A percentile compares a stretch with the other conserved stretches of the same genome.
These are phyloP conservation scores for Trissolcus japonicus DNA, from an alignment of 2,888 invertebrate species.

Conservation along the genomic window DNA sequence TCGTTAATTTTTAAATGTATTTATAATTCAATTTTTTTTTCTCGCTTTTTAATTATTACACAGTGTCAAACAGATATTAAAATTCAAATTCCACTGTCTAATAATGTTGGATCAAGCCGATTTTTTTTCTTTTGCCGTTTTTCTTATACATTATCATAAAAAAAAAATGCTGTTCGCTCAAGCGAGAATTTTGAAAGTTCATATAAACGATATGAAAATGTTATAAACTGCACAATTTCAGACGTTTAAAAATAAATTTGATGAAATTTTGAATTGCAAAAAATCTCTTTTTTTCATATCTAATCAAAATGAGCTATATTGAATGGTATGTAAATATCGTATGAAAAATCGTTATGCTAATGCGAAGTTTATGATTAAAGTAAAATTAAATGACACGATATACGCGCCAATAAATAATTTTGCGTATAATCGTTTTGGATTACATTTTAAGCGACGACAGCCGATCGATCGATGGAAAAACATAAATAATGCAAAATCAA, in stretches of 20 bases:
- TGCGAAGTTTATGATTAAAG: constrained; percentile 15
- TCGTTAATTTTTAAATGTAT: constrained; percentile 46
- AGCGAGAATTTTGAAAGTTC: too few species aligned
- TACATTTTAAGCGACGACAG: constrained; percentile 6
- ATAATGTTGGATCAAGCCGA: too few species aligned
- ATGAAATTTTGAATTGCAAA: too few species aligned
- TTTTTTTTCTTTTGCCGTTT: too few species aligned
- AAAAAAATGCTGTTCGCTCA: too few species aligned
- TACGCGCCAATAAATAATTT: constrained; percentile 5
- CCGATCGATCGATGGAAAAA: constrained; percentile 3
- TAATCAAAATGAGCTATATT: too few species aligned
- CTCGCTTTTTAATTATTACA: constrained; percentile 18
- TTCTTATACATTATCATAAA: too few species aligned
- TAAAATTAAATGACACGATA: constrained; percentile 10
- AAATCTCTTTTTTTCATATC: too few species aligned
- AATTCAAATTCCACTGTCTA: constrained; percentile 9
- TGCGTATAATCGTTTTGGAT: constrained; percentile 6
- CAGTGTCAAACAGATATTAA: constrained; percentile 14
- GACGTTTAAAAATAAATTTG: too few species aligned
- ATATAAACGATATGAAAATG: too few species aligned
- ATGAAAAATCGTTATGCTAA: constrained; percentile 3
- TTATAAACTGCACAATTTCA: too few species aligned
- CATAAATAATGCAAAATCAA: constrained; percentile 19
- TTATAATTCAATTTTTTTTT: constrained; percentile 41
- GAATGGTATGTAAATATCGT: too few species aligned